phyloP scores from a whole-genome alignment of 2,888 invertebrate species.

The Ernsta delagoae region DNA sequence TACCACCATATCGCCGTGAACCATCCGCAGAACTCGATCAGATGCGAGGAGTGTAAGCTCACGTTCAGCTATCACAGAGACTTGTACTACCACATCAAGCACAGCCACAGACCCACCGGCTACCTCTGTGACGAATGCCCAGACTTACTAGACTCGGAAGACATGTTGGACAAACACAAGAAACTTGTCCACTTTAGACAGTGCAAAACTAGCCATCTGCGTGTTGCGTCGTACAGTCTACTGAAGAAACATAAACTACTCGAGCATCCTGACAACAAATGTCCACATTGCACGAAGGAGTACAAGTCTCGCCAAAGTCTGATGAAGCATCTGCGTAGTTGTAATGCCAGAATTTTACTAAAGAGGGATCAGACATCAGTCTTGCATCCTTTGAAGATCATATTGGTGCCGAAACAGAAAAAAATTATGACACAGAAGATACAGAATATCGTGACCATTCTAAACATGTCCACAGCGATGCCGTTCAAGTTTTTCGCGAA shows the following conservation, averaged over 20 bases:
- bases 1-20: conserved; percentile 56
- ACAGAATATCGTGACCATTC: conserved; percentile 68
- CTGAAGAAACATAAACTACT: conserved; percentile 59
- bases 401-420: conserved; percentile 54
- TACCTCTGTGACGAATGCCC: conserved; percentile 66
- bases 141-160: conserved; percentile 53
- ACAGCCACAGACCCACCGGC: conserved; percentile 59
- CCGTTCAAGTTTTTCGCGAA: conserved; percentile 74
- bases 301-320: conserved; percentile 63
- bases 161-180: conserved; percentile 53
- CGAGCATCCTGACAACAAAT: conserved; percentile 65
- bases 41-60: conserved; percentile 67
- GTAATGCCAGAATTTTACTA: conserved; percentile 55
- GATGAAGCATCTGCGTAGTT: conserved; percentile 62
- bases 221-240: conserved; percentile 54
- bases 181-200: conserved; percentile 56
- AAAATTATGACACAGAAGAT: conserved; percentile 62
- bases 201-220: conserved; percentile 45
- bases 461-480: conserved; percentile 62
- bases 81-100: conserved; percentile 60
- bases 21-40: conserved; percentile 63
- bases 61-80: conserved; percentile 65
- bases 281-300: conserved; percentile 64
- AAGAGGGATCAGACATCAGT: conserved; percentile 42
- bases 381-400: conserved; percentile 39